Evolutionary conservation across 2,113 vertebrate species (phyloP), one percentile per base, ranked within the genome.

Genomic region (Turdus rufiventris): DNA sequence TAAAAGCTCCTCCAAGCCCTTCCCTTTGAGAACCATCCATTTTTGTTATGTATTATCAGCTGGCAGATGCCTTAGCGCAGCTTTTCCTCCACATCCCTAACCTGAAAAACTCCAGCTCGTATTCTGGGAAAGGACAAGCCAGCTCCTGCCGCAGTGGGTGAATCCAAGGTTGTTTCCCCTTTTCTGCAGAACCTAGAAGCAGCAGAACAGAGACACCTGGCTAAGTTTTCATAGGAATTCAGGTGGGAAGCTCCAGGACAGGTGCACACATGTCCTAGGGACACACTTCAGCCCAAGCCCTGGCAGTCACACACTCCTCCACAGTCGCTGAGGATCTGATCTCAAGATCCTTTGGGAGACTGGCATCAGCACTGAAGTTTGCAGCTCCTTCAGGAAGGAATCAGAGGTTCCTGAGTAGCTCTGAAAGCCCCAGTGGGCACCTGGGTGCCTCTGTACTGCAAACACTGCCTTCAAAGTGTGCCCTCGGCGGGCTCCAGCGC

Each of bases 261-360:
- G 82, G 53, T 25, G 25, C 34, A 65, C 43, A 51, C 74, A 71
- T 4, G 15, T 61, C 80, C 88, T 38, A 45, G 23, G 67, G 78
- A 88, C 25, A 77, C 1, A 5, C 7, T 78, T 60, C 3, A 4
- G 57, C 61, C 50, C 6, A 0, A 56, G 42, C 48, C 36, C 40
- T 8, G 23, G 16, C 25, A 71, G 53, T 25, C 4, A 2, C 56
- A 53, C 10, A 10, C 25, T 77, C 28, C 54, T 62, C 36, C 40
- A 18, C 1, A 7, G 36, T 28, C 1, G 0, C 43, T 3, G 7
- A 66, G 42, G 28, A 68, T n/a, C 36, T 14, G 16, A 83, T 56
- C 87, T 71, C 48, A 36, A 56, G 81, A 19, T 5, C 4, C 15
- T 36, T 36, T 3, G 5, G 58, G 53, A 81, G 54, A 42, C 60